Percentiles rank a stretch among this genome's conserved stretches.
phyloP scores from a whole-genome alignment of 2,797 vertebrate species.

The Acipenser ruthenus region DNA sequence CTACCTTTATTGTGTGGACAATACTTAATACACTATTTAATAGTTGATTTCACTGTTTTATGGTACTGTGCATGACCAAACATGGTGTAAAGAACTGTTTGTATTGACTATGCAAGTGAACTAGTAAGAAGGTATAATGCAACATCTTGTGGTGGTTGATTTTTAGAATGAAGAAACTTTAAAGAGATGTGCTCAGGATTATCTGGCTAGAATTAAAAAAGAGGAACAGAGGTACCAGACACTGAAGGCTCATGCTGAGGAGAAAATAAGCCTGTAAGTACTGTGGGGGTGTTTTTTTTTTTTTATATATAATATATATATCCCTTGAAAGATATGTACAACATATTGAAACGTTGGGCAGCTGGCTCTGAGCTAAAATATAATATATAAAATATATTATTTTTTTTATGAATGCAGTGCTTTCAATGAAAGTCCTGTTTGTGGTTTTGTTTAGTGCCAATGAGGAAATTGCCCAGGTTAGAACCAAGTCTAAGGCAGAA shows the following conservation, averaged over 20 bases:
- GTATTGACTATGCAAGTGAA: not conserved
- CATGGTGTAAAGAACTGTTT: not conserved
- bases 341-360: no score
- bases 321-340: no score
- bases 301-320: no score
- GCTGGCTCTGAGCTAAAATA: no score
- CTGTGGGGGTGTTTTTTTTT: no score
- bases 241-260: conserved; percentile 83
- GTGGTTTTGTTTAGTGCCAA: conserved; percentile 63
- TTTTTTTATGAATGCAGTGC: no score
- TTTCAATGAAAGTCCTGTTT: no score
- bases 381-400: no score
- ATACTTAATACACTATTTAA: no score
- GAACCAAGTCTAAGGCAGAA: conserved; percentile 67
- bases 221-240: conserved; percentile 82
- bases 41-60: no score
- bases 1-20: no score
- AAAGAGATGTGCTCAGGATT: conserved; percentile 79
- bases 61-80: no score
- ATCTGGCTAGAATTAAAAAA: conserved; percentile 67
- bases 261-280: conserved; percentile 78
- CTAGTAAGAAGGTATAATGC: not conserved
- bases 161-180: conserved; percentile 81
- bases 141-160: not conserved
- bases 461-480: conserved; percentile 72